phyloP scores from a whole-genome alignment of 2,113 vertebrate genomes.

The Toxotes chatareus region DNA sequence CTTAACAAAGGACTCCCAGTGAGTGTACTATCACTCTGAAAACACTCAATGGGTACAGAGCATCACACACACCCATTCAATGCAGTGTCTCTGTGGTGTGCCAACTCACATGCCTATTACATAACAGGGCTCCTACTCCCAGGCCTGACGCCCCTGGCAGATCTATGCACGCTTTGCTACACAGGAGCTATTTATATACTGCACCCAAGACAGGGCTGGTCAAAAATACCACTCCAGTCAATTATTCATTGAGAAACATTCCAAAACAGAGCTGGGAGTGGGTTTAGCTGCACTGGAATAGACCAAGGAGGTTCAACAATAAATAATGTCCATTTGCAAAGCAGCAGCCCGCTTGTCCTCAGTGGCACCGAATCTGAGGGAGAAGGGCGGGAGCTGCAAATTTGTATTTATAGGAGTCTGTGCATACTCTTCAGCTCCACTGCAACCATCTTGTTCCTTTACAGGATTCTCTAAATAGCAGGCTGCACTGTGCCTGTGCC shows the following conservation, averaged over 20 bases:
- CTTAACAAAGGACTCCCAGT: conserved; percentile 61
- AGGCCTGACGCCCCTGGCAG: conserved; percentile 71
- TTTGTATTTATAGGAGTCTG: conserved; percentile 74
- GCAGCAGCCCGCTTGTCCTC: conserved; percentile 42
- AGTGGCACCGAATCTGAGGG: conserved; percentile 14
- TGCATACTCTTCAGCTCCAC: conserved; percentile 74
- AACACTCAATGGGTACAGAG: conserved; percentile 75
- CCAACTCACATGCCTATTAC: conserved; percentile 85
- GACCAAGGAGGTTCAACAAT: conserved; percentile 52
- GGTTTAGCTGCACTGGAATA: conserved; percentile 64
- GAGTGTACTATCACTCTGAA: conserved; percentile 68
- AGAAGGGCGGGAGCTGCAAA: conserved; percentile 37
- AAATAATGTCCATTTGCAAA: conserved; percentile 57
- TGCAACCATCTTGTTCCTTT: conserved; percentile 81
- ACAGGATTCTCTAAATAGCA: conserved; percentile 83
- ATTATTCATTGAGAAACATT: conserved; percentile 84
- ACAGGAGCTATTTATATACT: conserved; percentile 83
- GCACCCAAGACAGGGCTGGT: conserved; percentile 71
- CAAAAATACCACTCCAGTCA: conserved; percentile 78
- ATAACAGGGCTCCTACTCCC: conserved; percentile 81
- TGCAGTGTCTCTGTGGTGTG: conserved; percentile 75
- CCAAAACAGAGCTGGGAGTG: conserved; percentile 60
- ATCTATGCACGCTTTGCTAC: conserved; percentile 81
- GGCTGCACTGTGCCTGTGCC: conserved; percentile 65
- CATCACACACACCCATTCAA: conserved; percentile 71